These are phyloP conservation scores for Phalacrocorax brasilianus DNA, from an alignment of 2,113 vertebrate species.

Conservation along the genomic window DNA sequence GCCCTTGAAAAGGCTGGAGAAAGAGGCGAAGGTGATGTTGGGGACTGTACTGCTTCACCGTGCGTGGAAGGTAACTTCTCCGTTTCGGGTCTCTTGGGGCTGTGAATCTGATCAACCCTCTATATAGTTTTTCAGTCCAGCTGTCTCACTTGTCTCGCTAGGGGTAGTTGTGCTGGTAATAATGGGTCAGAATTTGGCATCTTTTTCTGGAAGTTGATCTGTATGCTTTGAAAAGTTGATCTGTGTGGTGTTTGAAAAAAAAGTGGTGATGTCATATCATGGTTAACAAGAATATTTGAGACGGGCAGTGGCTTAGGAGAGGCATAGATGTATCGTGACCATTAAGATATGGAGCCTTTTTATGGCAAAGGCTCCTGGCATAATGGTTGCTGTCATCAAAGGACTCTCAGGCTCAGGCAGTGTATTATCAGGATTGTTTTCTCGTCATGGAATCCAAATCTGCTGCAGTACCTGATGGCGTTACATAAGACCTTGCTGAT, in stretches of 20 bases:
- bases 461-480: neutral
- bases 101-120: neutral
- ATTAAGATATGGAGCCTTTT: neutral
- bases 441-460: neutral
- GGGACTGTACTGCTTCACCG: neutral
- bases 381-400: neutral
- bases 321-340: neutral
- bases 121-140: neutral
- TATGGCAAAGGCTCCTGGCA: neutral
- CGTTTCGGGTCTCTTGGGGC: neutral
- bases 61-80: conserved; percentile 68
- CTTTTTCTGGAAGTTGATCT: neutral
- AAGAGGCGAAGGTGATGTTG: neutral
- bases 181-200: neutral
- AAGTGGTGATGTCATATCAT: neutral
- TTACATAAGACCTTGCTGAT: neutral
- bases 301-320: neutral
- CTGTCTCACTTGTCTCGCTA: neutral
- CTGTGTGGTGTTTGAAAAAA: neutral
- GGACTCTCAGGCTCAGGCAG: neutral
- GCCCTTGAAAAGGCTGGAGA: neutral
- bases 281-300: neutral
- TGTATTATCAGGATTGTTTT: neutral
- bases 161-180: neutral
- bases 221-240: neutral